These are phyloP conservation scores for Mellivora capensis DNA, from an alignment of 2,113 vertebrate species.

Conservation along the genomic window DNA sequence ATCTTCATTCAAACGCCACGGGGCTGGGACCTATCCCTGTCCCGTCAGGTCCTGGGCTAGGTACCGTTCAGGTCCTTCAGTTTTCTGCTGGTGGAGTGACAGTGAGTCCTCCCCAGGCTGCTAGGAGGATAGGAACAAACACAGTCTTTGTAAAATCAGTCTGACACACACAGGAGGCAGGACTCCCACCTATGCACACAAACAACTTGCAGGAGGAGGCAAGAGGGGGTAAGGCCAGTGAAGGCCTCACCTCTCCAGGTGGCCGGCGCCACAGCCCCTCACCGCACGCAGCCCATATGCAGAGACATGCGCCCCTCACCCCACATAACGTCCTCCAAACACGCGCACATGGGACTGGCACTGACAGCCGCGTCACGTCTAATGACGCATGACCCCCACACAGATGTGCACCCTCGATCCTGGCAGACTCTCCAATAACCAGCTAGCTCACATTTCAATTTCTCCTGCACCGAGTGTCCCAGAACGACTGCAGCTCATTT, in stretches of 20 bases:
- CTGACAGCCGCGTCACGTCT: not conserved
- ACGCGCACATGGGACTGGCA: fast-evolving
- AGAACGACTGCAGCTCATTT: not conserved
- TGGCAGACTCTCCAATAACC: not conserved
- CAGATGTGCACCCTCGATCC: fast-evolving
- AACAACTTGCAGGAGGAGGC: not conserved
- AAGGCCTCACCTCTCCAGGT: not conserved
- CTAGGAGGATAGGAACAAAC: not conserved
- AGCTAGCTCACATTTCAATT: not conserved
- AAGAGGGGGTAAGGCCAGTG: fast-evolving
- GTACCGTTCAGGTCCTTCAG: not conserved
- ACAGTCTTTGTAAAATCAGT: not conserved
- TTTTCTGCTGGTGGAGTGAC: not conserved
- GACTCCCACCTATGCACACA: not conserved
- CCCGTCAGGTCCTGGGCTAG: too few relatives aligned
- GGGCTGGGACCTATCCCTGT: not conserved
- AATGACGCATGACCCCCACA: not conserved
- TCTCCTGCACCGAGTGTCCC: not conserved
- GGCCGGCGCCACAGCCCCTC: not conserved
- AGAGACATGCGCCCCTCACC: not conserved
- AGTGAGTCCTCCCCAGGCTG: not conserved
- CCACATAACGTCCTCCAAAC: not conserved
- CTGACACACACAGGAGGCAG: not conserved
- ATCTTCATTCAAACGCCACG: not conserved
- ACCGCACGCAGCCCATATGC: fast-evolving